Conservation (phyloP, 2,888 invertebrate genomes). For the Spilarctia lutea region DNA sequence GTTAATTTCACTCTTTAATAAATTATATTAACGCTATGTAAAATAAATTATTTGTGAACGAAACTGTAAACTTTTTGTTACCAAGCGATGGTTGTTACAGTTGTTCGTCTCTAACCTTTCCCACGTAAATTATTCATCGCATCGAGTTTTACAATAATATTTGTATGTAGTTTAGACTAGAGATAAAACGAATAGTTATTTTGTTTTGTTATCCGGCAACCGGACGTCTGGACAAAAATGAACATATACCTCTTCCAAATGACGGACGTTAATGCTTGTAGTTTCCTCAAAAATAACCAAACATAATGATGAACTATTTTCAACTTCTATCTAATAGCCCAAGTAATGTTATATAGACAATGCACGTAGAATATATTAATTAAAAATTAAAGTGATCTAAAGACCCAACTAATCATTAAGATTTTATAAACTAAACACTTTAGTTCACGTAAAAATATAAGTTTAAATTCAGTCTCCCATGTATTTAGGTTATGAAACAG, state of each 20-base stretch:
- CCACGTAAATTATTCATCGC: constrained; percentile 76
- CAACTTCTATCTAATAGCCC: background rate
- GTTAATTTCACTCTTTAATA: background rate
- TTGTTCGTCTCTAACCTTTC: constrained; percentile 65
- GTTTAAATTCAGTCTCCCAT: too few species aligned
- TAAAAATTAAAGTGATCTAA: too few species aligned
- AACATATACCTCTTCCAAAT: background rate
- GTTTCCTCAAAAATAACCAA: too few species aligned
- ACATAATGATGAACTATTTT: background rate
- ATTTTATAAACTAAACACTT: too few species aligned
- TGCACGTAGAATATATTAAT: too few species aligned
- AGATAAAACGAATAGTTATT: background rate
- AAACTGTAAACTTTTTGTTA: constrained; percentile 55
- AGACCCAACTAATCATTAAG: too few species aligned
- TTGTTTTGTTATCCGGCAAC: background rate
- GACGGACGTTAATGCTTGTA: background rate
- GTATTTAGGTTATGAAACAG: too few species aligned
- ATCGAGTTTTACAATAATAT: constrained; percentile 64
- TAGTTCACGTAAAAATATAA: too few species aligned
- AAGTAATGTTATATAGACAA: too few species aligned
- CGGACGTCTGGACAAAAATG: background rate
- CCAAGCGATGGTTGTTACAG: constrained; percentile 65
- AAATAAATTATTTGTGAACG: constrained; percentile 1
- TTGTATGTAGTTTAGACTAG: constrained; percentile 37
- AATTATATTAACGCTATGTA: background rate